These are phyloP conservation scores for Sebastes schlegelii DNA, from an alignment of 2,113 vertebrate species.

Conservation along the genomic window DNA sequence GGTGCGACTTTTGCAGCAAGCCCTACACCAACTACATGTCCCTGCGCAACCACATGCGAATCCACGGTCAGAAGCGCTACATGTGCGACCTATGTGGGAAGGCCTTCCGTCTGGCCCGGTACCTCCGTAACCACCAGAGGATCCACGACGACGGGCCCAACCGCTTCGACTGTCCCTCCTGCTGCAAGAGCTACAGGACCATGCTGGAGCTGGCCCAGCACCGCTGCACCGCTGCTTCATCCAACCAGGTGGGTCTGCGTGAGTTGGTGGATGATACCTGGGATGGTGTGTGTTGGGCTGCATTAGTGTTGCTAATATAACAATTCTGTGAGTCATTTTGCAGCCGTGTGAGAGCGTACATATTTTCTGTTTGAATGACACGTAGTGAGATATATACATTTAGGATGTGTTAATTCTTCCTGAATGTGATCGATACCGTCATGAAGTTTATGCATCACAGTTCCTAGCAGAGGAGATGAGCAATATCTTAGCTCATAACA, in stretches of 20 bases:
- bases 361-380: background rate
- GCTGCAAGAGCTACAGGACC: slow-evolving; percentile 88
- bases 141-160: slow-evolving; percentile 85
- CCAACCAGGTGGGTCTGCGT: slow-evolving; percentile 76
- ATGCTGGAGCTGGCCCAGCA: slow-evolving; percentile 85
- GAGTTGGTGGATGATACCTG: background rate
- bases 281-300: background rate
- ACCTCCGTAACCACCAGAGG: slow-evolving; percentile 87
- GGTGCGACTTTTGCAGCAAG: slow-evolving; percentile 87
- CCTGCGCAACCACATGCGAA: slow-evolving; percentile 85
- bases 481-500: background rate
- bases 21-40: slow-evolving; percentile 87
- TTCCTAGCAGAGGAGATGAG: background rate
- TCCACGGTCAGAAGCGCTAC: slow-evolving; percentile 86
- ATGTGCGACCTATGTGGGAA: slow-evolving; percentile 86
- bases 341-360: no score
- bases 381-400: background rate
- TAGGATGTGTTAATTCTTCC: background rate
- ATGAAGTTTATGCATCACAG: background rate
- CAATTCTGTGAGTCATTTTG: background rate
- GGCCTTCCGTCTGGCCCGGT: slow-evolving; percentile 85
- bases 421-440: background rate
- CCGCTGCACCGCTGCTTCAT: slow-evolving; percentile 73
- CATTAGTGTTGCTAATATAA: background rate
- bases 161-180: slow-evolving; percentile 87